These are phyloP conservation scores for Gymnopithys bicolor DNA, from an alignment of 2,797 vertebrate species.

Conservation along the genomic window DNA sequence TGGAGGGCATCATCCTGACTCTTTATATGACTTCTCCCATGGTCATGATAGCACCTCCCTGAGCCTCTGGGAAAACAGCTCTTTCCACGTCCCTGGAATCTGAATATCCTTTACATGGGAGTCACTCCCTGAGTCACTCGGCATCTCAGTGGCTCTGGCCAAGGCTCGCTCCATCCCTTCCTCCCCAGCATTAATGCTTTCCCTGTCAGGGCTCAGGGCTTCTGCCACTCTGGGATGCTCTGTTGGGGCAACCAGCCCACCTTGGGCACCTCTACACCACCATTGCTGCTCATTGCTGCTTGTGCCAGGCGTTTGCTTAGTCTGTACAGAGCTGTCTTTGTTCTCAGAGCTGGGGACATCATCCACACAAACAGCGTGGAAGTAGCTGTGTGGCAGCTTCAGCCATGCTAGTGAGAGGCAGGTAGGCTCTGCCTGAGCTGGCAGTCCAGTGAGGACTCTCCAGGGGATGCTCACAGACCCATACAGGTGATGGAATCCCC, in stretches of 20 bases:
- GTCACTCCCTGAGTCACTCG: background rate
- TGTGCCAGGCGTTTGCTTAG: rapidly evolving
- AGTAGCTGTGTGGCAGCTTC: background rate
- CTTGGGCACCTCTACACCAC: background rate
- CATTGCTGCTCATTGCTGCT: background rate
- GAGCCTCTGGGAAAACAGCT: background rate
- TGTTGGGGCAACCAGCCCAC: background rate
- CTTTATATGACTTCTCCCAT: background rate
- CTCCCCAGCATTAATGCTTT: background rate
- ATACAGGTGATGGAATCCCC: rapidly evolving
- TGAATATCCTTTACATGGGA: background rate
- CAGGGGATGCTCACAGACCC: background rate
- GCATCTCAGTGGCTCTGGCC: background rate
- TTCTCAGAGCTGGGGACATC: background rate
- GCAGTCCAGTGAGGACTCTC: background rate
- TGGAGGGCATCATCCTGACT: background rate
- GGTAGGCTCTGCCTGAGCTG: background rate
- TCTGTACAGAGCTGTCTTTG: background rate
- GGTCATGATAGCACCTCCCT: background rate
- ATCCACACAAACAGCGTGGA: rapidly evolving
- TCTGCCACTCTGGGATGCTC: rapidly evolving
- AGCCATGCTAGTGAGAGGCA: background rate
- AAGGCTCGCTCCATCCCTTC: background rate
- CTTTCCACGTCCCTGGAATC: background rate
- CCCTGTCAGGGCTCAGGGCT: background rate